Evolutionary conservation across 2,113 vertebrate genomes (phyloP), one percentile per base, ranked within the genome.

Genomic region (Phainopepla nitens): DNA sequence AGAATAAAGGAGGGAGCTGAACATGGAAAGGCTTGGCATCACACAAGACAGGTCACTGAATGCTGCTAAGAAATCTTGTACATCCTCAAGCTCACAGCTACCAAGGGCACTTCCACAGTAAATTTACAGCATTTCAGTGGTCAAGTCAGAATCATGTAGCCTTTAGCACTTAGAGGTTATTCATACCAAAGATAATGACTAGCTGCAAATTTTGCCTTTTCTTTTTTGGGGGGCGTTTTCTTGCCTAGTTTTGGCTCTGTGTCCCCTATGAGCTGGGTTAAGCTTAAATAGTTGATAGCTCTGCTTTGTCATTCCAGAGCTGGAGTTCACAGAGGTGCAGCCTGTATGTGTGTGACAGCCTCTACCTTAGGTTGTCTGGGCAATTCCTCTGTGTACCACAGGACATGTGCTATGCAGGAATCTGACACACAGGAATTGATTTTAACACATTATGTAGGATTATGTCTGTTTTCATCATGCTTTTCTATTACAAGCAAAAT

Each of bases 361-460:
- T 77, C 35, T 16, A 76, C 41, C 80, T 72, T 5, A 3, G 50
- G 56, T 44, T 44, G 64, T 58, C 93, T 33, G 62, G 73, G 47
- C n/a, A 75, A 47, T 27, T 60, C 24, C 39, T 16, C 73, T 41
- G 54, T 33, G 72, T 29, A 68, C 61, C 58, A 72, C 56, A 94
- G 49, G 49, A 85, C 31, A 22, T 4, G 31, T 6, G 31, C 49
- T 50, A 21, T 10, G 78, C 68, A 54, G 65, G 49, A 94, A 71
- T 54, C 35, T 57, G 51, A 78, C 51, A 70, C 27, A 62, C 0
- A 21, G 49, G 31, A 91, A 85, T 29, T 53, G 44, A 81, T 82
- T 85, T 88, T 47, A 86, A 54, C 77, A 89, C n/a, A 44, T 42
- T 65, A 64, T 36, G 87, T n/a, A 77, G 50, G 53, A 87, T 81